Evolutionary conservation across 2,888 invertebrate genomes (phyloP).

Genomic region (Eledone cirrhosa): DNA sequence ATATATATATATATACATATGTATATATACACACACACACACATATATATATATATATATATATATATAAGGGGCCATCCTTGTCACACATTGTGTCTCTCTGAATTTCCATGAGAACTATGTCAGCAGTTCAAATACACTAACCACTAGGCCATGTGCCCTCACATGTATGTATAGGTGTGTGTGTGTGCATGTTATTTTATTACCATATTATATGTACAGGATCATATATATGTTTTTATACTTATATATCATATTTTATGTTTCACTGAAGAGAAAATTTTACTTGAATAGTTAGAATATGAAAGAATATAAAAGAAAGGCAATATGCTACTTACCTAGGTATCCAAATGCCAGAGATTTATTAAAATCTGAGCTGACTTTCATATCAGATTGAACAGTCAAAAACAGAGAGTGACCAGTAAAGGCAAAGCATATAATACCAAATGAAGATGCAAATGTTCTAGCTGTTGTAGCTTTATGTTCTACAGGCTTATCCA

Average conservation of each 20-base stretch:
- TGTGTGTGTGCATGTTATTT: too few species aligned
- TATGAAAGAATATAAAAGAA: not conserved
- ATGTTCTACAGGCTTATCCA: constrained; percentile 53
- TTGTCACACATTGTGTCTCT: too few species aligned
- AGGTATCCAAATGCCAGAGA: constrained; percentile 78
- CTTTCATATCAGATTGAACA: constrained; percentile 90
- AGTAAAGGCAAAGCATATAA: constrained; percentile 78
- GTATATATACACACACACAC: too few species aligned
- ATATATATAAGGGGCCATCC: too few species aligned
- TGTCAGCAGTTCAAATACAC: too few species aligned
- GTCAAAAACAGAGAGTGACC: constrained; percentile 83
- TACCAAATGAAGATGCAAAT: constrained; percentile 77
- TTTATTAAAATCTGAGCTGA: constrained; percentile 77
- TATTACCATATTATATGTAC: too few species aligned
- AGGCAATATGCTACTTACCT: constrained; percentile 68
- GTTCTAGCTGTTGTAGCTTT: constrained; percentile 69
- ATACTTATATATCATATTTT: not conserved
- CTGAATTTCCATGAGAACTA: too few species aligned
- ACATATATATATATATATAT: too few species aligned
- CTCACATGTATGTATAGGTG: too few species aligned
- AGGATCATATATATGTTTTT: too few species aligned
- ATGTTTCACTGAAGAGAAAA: not conserved
- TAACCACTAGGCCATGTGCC: too few species aligned
- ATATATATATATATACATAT: too few species aligned
- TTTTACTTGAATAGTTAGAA: not conserved